These are phyloP conservation scores for Drosophila formosana DNA, from an alignment of 2,888 invertebrate species.

Conservation along the genomic window DNA sequence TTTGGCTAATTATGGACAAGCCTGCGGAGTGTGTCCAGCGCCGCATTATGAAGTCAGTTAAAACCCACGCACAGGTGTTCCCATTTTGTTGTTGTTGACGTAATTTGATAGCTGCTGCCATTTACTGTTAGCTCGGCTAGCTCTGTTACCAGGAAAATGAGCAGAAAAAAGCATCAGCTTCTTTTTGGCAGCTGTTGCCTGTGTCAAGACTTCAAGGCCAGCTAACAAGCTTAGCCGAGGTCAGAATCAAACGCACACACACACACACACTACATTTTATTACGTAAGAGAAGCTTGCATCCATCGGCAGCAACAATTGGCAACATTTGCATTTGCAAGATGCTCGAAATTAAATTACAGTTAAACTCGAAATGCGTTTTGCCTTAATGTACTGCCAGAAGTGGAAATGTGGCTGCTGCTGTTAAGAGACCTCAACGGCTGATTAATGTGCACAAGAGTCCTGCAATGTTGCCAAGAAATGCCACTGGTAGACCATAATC, in stretches of 20 bases:
- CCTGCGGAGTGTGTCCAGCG: slow-evolving; percentile 20
- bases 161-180: slow-evolving; percentile 10
- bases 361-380: slow-evolving; percentile 39
- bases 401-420: not conserved
- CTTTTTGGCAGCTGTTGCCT: slow-evolving; percentile 51
- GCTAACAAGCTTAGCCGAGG: slow-evolving; percentile 34
- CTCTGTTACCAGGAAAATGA: slow-evolving; percentile 16
- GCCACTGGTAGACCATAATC: slow-evolving; percentile 52
- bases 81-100: slow-evolving; percentile 60
- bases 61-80: slow-evolving; percentile 68
- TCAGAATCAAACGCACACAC: slow-evolving; percentile 12
- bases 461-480: slow-evolving; percentile 15
- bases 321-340: slow-evolving; percentile 39
- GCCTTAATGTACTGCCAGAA: slow-evolving; percentile 24
- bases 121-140: slow-evolving; percentile 43
- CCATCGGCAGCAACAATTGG: slow-evolving; percentile 20
- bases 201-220: slow-evolving; percentile 44
- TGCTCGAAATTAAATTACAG: slow-evolving; percentile 40
- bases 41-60: slow-evolving; percentile 64
- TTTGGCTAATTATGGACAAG: slow-evolving; percentile 46
- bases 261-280: not conserved
- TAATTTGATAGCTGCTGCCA: slow-evolving; percentile 58
- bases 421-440: slow-evolving; percentile 20
- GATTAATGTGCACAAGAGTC: slow-evolving; percentile 31
- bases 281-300: not conserved